phyloP scores from a whole-genome alignment of 2,888 invertebrate species.

The Xanthorhoe designata region DNA sequence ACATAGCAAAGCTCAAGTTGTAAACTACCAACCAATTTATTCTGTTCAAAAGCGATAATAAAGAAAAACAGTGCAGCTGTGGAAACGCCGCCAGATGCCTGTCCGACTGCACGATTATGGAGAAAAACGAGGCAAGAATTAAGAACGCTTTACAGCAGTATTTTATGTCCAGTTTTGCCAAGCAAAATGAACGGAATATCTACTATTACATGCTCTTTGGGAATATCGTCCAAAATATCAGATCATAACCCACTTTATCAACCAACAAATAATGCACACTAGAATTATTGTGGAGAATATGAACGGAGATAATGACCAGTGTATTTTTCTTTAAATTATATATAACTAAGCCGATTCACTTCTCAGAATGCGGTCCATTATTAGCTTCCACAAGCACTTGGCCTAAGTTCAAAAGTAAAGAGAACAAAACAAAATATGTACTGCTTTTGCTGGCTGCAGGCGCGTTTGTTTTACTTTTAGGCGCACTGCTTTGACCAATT shows the following conservation, averaged over 20 bases:
- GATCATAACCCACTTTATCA: neutral
- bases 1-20: neutral
- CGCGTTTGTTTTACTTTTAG: conserved; percentile 59
- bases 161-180: conserved; percentile 5
- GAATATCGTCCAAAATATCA: conserved; percentile 2
- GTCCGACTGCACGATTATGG: conserved; percentile 30
- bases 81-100: conserved; percentile 16
- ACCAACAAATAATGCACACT: neutral
- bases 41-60: conserved; percentile 3
- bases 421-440: conserved; percentile 62
- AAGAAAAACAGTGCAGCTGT: conserved; percentile 13
- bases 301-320: neutral
- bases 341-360: neutral
- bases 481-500: conserved; percentile 65
- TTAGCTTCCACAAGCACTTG: conserved; percentile 63
- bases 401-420: conserved; percentile 67
- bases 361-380: conserved; percentile 26
- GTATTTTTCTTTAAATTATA: neutral
- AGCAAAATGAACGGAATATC: neutral
- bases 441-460: conserved; percentile 53
- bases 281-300: neutral
- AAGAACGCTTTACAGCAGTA: conserved; percentile 45
- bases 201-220: too few relatives aligned
- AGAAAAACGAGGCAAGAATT: conserved; percentile 52
- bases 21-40: neutral